A percentile compares a stretch with the other conserved stretches of the same genome.
phyloP scores from a whole-genome alignment of 2,888 invertebrate genomes.

The Pseudolycoriella hygida region DNA sequence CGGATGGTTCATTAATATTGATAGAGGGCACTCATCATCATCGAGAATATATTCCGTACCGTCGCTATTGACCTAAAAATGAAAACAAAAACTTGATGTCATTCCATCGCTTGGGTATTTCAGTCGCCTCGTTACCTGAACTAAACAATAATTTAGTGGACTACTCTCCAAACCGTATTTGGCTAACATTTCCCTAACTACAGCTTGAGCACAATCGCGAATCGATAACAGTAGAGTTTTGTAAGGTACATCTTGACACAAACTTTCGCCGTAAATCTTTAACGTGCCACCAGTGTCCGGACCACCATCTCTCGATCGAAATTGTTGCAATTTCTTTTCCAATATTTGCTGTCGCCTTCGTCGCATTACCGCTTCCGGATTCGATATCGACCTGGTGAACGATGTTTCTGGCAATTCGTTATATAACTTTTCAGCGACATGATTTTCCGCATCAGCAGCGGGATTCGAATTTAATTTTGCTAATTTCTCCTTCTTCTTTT shows the following conservation, averaged over 20 bases:
- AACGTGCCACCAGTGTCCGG: constrained; percentile 82
- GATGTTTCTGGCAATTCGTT: constrained; percentile 96
- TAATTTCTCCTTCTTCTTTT: constrained; percentile 85
- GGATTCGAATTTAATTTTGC: constrained; percentile 53
- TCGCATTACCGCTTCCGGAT: constrained; percentile 99
- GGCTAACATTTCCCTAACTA: constrained; percentile 89
- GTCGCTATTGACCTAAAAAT: constrained; percentile 40
- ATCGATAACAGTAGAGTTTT: constrained; percentile 90
- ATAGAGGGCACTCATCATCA: constrained; percentile 93
- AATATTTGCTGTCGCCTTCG: constrained; percentile 89
- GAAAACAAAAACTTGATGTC: constrained; percentile 2
- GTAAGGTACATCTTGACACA: constrained; percentile 94
- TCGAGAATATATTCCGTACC: constrained; percentile 83
- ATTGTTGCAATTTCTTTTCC: constrained; percentile 90
- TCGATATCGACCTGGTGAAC: constrained; percentile 96
- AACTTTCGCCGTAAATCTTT: constrained; percentile 90
- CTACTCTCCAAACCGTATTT: constrained; percentile 92
- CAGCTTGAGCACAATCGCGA: constrained; percentile 78
- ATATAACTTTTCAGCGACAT: constrained; percentile 81
- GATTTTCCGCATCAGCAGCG: constrained; percentile 46
- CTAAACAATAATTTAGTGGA: constrained; percentile 80
- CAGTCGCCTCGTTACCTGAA: constrained; percentile 54
- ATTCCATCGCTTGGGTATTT: too few species aligned
- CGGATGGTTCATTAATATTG: constrained; percentile 81
- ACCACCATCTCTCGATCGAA: constrained; percentile 86